Conservation (phyloP, 2,888 invertebrate species). For the Strigamia transsilvanica region DNA sequence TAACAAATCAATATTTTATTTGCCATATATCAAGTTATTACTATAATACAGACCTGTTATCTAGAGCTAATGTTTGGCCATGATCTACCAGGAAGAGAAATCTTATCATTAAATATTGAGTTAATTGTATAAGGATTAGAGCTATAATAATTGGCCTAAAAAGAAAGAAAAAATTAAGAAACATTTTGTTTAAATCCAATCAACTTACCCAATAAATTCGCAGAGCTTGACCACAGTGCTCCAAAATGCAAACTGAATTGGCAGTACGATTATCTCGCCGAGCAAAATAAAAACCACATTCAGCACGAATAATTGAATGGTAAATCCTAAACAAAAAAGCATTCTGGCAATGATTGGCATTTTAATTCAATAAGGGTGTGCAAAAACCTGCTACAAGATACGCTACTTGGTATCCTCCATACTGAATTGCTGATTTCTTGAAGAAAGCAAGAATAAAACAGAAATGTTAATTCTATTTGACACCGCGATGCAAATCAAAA, state of each 20-base stretch:
- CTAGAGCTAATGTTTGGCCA: conserved; percentile 1
- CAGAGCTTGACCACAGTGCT: background rate
- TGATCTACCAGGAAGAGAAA: conserved; percentile 8
- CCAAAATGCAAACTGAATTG: background rate
- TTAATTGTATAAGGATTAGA: background rate
- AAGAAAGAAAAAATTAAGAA: background rate
- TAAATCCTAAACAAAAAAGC: background rate
- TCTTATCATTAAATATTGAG: background rate
- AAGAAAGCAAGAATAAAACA: background rate
- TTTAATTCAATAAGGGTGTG: background rate
- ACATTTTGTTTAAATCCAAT: background rate
- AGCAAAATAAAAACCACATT: background rate
- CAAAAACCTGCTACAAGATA: background rate
- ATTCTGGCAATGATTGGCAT: background rate
- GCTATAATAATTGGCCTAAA: background rate
- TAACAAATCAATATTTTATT: background rate
- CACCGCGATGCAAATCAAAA: background rate
- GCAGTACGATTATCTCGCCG: background rate
- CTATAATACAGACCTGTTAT: background rate
- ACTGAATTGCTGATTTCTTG: background rate
- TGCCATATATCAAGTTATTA: too few species aligned
- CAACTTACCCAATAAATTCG: background rate
- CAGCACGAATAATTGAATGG: background rate
- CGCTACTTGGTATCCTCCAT: background rate
- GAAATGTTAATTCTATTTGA: background rate